Evolutionary conservation across 2,797 vertebrate genomes (phyloP).

Genomic region (Pseudochirops corinnae): DNA sequence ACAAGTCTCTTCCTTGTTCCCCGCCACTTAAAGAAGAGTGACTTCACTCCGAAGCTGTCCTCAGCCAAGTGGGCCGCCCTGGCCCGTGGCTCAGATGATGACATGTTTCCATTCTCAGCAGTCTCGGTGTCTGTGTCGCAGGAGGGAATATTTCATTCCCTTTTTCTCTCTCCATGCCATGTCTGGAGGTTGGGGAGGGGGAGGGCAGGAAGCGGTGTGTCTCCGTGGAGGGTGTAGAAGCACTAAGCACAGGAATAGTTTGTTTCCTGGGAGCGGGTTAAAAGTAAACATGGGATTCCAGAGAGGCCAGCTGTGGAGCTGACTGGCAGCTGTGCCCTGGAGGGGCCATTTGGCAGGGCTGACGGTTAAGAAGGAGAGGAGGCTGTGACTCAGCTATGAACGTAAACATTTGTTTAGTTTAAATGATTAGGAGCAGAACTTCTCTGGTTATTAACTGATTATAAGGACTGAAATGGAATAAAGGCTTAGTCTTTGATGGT

Average conservation of each 20-base stretch:
- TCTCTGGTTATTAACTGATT: slow-evolving; percentile 66
- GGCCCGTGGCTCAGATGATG: neutral
- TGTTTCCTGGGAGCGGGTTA: slow-evolving; percentile 57
- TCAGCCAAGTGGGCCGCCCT: neutral
- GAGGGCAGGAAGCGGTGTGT: slow-evolving; percentile 26
- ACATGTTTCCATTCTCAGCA: slow-evolving; percentile 55
- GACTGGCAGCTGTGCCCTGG: slow-evolving; percentile 77
- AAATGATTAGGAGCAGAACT: slow-evolving; percentile 60
- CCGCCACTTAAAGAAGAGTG: neutral
- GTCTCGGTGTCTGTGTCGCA: slow-evolving; percentile 28
- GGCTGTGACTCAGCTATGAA: slow-evolving; percentile 48
- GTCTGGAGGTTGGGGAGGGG: neutral
- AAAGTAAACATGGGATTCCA: slow-evolving; percentile 24
- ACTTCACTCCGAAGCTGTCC: neutral
- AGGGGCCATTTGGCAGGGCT: slow-evolving; percentile 67
- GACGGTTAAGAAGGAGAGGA: slow-evolving; percentile 70
- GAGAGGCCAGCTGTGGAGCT: slow-evolving; percentile 70
- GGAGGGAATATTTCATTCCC: slow-evolving; percentile 7
- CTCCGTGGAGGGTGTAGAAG: slow-evolving; percentile 36
- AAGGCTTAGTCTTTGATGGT: slow-evolving; percentile 8
- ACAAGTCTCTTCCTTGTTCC: neutral
- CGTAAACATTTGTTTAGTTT: slow-evolving; percentile 74
- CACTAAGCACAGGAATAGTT: neutral
- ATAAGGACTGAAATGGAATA: slow-evolving; percentile 31
- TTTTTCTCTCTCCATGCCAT: neutral